A percentile compares a stretch with the other conserved stretches of the same genome.
Evolutionary conservation across 2,888 invertebrate genomes (phyloP).

Genomic region (Sinhomidia bicolor): DNA sequence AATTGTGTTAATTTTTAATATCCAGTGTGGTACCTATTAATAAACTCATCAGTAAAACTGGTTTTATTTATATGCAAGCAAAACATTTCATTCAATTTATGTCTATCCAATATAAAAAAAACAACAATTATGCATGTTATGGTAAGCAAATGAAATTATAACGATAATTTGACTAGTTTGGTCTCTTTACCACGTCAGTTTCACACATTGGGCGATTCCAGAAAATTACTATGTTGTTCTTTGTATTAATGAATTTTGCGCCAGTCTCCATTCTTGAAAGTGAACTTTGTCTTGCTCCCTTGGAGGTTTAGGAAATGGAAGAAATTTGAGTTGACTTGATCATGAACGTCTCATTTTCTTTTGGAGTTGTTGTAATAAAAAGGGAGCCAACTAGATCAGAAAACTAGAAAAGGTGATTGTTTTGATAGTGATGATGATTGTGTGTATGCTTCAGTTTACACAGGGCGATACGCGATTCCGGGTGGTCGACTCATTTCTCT

Average conservation of each 20-base stretch:
- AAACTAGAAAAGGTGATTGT: constrained; percentile 32
- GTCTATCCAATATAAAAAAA: background rate
- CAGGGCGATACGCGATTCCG: constrained; percentile 57
- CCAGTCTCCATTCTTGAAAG: background rate
- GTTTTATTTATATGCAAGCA: constrained; percentile 41
- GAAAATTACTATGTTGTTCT: background rate
- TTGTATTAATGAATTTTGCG: background rate
- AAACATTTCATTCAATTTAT: constrained; percentile 52
- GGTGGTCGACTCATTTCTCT: constrained; percentile 66
- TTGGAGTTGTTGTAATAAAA: background rate
- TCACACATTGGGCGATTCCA: constrained; percentile 20
- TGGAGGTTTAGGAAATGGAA: background rate
- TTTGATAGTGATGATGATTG: background rate
- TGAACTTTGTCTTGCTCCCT: background rate
- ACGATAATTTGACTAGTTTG: constrained; percentile 34
- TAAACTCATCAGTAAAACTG: constrained; percentile 60
- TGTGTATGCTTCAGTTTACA: background rate
- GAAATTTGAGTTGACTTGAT: constrained; percentile 8
- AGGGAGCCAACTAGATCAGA: constrained; percentile 5
- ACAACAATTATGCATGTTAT: constrained; percentile 7
- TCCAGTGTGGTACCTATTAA: constrained; percentile 25
- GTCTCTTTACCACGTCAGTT: background rate
- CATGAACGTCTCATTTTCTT: background rate
- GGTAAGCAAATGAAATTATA: constrained; percentile 11
- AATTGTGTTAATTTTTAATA: constrained; percentile 31